Evolutionary conservation across 1,140 invertebrate species (phyloP), one percentile per base, ranked within the genome.

Genomic region (Drosophila bocqueti): DNA sequence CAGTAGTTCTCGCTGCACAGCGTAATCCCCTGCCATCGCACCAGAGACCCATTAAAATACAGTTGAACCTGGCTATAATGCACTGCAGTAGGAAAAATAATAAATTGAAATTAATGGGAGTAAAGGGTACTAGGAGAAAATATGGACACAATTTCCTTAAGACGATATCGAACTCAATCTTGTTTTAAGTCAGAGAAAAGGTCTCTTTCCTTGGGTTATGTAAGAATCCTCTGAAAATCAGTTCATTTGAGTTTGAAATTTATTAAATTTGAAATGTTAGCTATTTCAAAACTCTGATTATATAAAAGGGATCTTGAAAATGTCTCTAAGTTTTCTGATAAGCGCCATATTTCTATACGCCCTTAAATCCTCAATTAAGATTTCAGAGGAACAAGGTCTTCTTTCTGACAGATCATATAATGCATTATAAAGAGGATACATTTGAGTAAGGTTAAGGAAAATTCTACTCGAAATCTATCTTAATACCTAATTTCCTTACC

Each of bases 21-120:
- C 55, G 45, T 73, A 73, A 73, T 73, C 46, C 67, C 55, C 36
- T 15, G 45, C 69, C 45, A 42, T 38, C 63, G 29, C 31, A 54
- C 47, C 10, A 54, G 40, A 26, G 63, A 67, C 49, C 47, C 63
- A 67, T 67, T 45, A 29, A 67, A 69, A 66, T 21, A 54, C 47
- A 54, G 49, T 67, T 11, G 5, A 18, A 18, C n/a, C 13, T 45
- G n/a, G 16, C 15, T 31, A 55, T 15, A 18, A n/a, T 1, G 29
- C 0, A 43, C 24, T 11, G 34, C 15, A 43, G 5, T 29, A 10
- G 3, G 4, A 3, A 11, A n/a, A 4, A n/a, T 26, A 16, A 63
- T 63, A 31, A 16, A 54, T 21, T 1, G 1, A 21, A 13, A n/a
- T 13, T 38, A 26, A 13, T 3, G 15, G 15, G 3, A 13, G 31